phyloP scores from a whole-genome alignment of 2,113 vertebrate species.

The Burhinus oedicnemus region DNA sequence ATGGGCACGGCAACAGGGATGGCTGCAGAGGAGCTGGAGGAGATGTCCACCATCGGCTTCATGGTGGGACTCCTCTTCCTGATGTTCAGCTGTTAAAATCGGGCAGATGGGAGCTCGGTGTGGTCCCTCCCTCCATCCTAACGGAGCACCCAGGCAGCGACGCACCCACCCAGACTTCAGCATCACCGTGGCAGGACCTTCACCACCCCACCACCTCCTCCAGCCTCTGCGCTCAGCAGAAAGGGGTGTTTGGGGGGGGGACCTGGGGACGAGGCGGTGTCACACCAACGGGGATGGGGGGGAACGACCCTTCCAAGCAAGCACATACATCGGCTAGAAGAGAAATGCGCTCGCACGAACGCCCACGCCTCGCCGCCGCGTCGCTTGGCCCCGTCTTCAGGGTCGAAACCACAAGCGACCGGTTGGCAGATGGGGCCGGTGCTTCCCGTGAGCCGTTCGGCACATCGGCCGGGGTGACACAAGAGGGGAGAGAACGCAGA shows the following conservation, averaged over 20 bases:
- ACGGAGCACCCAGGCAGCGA: neutral
- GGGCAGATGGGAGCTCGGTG: neutral
- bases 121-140: neutral
- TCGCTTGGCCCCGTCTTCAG: neutral
- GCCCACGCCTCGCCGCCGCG: accelerated
- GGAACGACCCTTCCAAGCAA: neutral
- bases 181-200: neutral
- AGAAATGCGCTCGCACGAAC: accelerated
- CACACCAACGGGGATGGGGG: neutral
- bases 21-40: neutral
- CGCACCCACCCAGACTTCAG: neutral
- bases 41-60: neutral
- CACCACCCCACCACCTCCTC: neutral
- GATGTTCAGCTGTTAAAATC: no score
- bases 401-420: neutral
- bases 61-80: accelerated
- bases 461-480: accelerated
- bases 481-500: accelerated
- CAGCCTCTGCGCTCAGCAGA: accelerated
- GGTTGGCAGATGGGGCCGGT: neutral
- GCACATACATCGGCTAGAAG: neutral
- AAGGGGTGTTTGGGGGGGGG: neutral
- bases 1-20: accelerated
- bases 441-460: neutral
- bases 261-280: neutral